Base-by-base conservation (phyloP, 2,888 invertebrate species). In the Ferdinandea cuprea region DNA sequence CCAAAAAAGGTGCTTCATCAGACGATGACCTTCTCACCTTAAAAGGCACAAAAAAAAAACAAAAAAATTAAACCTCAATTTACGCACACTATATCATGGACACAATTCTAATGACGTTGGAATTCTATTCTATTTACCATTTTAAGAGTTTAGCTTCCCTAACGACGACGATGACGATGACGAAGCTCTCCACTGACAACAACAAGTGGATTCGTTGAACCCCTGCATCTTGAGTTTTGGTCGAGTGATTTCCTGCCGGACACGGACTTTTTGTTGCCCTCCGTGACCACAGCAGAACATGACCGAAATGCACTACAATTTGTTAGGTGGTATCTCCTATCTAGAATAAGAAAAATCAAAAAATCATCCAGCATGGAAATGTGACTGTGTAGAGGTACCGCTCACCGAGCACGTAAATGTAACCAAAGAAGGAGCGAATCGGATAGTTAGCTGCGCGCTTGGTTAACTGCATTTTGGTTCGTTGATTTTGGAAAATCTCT, bases 181-280 rank as follows among this genome's bases (percentile, higher is more conserved):
- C n/a, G n/a, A n/a, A n/a, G n/a, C n/a, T n/a, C n/a, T n/a, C n/a
- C 21, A 15, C 21, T 11, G 30, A 66, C 30, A 37, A 56, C 56
- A 65, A 65, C 59, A 81, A 71, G 71, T 71, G 69, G 76, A 81
- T 63, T 76, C 63, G 71, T 76, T 76, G 76, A 81, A 81, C 71
- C 52, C 30, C 61, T 46, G 37, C 48, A 59, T 54, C 54, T 52
- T 15, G 9, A 32, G 25, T 37, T 17, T 44, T 50, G 71, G 58
- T 59, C 46, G 65, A 81, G 76, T 66, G 71, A 81, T 66, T 80
- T 56, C 50, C 63, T 65, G 52, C 44, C 42, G 13, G 50, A 37
- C 28, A 52, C 40, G 40, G 52, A 32, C 30, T 19, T 42, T 40
- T 19, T 58, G 58, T 50, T 71, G 56, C 61, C 61, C 58, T 50